phyloP scores from a whole-genome alignment of 1,140 invertebrate species.

The Bombus picipes region DNA sequence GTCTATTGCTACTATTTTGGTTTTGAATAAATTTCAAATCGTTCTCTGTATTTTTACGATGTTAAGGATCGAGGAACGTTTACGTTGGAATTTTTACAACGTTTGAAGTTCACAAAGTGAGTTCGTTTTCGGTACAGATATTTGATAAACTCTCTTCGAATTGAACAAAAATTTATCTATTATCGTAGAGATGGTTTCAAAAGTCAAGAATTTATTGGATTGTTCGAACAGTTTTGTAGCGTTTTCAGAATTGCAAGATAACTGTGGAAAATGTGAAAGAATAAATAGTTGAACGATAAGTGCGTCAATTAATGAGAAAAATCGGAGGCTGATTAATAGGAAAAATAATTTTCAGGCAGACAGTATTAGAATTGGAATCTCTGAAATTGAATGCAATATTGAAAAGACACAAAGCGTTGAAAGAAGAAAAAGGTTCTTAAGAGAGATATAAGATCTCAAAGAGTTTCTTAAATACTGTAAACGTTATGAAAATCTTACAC shows the following conservation, averaged over 20 bases:
- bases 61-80: not conserved
- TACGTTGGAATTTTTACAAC: not conserved
- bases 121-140: not conserved
- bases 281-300: too few species aligned
- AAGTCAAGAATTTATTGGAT: not conserved
- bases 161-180: not conserved
- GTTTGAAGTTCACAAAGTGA: not conserved
- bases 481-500: not conserved
- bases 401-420: not conserved
- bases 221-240: too few species aligned
- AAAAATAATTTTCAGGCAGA: too few species aligned
- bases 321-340: too few species aligned
- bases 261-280: too few species aligned
- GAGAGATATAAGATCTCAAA: not conserved
- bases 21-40: not conserved
- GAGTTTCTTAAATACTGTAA: not conserved
- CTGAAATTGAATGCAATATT: not conserved
- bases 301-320: too few species aligned
- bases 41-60: not conserved
- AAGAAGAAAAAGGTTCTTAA: not conserved
- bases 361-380: too few species aligned
- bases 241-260: too few species aligned
- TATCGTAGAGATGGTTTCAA: not conserved
- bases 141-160: not conserved
- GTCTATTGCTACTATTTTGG: conserved; percentile 35